Conservation (phyloP, 2,113 vertebrate genomes). For the Onychorhynchus coronatus region DNA sequence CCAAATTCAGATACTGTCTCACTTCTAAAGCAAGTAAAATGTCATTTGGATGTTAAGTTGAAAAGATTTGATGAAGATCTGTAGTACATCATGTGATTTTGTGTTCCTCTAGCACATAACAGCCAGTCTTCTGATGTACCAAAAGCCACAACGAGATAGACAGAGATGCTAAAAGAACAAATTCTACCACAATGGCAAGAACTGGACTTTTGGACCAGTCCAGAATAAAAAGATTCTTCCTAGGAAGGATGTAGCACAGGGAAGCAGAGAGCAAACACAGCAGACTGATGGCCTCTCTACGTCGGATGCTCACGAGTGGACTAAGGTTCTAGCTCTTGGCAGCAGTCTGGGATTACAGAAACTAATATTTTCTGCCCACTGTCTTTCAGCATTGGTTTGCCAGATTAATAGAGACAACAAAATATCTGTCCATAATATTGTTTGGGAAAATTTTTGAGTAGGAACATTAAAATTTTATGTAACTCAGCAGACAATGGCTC, state of each 20-base stretch:
- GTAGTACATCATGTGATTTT: neutral
- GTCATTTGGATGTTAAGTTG: neutral
- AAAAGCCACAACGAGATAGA: neutral
- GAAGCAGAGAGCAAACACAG: neutral
- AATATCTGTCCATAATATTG: neutral
- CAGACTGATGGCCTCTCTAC: neutral
- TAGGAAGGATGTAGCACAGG: neutral
- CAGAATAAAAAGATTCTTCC: neutral
- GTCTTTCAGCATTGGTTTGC: neutral
- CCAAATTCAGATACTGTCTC: neutral
- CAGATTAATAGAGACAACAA: neutral
- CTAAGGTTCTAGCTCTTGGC: neutral
- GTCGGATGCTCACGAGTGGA: fast-evolving
- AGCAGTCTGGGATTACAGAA: neutral
- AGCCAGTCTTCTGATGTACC: neutral
- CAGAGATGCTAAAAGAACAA: neutral
- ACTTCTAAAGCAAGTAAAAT: neutral
- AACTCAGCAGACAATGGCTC: neutral
- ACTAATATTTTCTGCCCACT: neutral
- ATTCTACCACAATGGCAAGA: neutral
- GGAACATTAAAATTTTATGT: neutral
- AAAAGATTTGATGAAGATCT: neutral
- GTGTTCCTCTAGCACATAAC: neutral
- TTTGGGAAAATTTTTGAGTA: neutral
- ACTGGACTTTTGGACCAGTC: neutral